Evolutionary conservation across 2,888 invertebrate genomes (phyloP), one percentile per base, ranked within the genome.

Genomic region (Hirtodrosophila histrioides): DNA sequence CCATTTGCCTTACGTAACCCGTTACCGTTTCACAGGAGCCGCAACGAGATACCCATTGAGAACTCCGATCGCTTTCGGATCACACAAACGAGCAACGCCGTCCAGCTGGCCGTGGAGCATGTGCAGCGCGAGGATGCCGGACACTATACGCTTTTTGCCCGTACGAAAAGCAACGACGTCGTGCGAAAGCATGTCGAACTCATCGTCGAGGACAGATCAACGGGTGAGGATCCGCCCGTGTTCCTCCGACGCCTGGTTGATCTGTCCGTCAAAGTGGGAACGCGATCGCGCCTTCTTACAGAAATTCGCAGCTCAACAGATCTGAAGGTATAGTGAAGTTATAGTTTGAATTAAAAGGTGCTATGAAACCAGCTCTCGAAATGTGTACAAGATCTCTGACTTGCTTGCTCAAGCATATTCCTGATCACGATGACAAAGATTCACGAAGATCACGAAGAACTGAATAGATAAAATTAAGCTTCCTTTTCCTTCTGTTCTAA

Each of bases 221-320:
- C 92, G 40, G 94, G 94, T 50, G 95, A 95, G 67, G 94, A 95
- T 91, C 95, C 95, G 8, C 98, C 98, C 24, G 93, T 94, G 75
- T 97, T 98, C 92, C 93, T 97, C 68, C 94, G 97, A 67, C 94
- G 97, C 69, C 94, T 98, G 53, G 95, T 95, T 88, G 97, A 98
- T 92, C 94, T 97, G 54, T 95, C 96, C 10, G 97, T 97, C 65
- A 97, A 97, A 93, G 97, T 98, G 88, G 97, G 97, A 88, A 96
- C 97, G 41, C 93, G 97, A 86, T 96, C 96, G 1, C 93, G 97
- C 80, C 95, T 97, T 88, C 93, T 97, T 46, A 96, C 97, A 46
- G 97, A 97, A 92, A 95, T 97, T 72, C 93, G 95, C 89, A 96
- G 96, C 92, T 94, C 95, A 49, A 94, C 95, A 44, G 96, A 95